Base-by-base conservation (phyloP, 2,113 vertebrate species). In the Dolichallabes microphthalmus region DNA sequence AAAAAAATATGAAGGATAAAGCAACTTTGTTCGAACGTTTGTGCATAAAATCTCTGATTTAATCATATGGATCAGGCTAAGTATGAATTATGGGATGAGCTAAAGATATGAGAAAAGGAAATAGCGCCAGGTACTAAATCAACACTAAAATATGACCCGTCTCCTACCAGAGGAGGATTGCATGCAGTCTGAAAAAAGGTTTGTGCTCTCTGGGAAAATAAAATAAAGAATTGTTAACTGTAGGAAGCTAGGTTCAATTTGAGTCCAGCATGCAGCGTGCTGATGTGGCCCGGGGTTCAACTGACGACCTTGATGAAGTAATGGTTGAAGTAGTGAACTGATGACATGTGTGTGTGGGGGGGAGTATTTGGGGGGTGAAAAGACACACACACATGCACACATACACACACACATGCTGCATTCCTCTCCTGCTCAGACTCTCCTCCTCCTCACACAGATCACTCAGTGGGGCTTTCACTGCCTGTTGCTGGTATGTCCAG, bases 401-500 rank as follows among this genome's bases (percentile, higher is more conserved):
- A 55, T n/a, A 30, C 74, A 76, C 6, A 17, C 73, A 52, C 80
- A 84, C 60, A 81, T 14, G 35, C 82, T 35, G 78, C 78, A 86
- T 89, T 89, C 88, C 86, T 86, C 58, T 85, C 35, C 58, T 73
- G 55, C 82, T 75, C 74, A 83, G 77, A 73, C 84, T 68, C 22
- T 84, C 78, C 84, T 76, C 87, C 87, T 71, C 66, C 64, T 55
- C 45, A 66, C 60, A 78, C n/a, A 53, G 39, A 75, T 53, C 79
- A 66, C 27, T 87, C 80, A 87, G 66, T 75, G 68, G 53, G 83
- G 81, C 66, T 60, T 66, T 82, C 68, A 55, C 57, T 74, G 66
- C 39, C 76, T 80, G 82, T 80, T 66, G 52, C 78, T 50, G 68
- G 63, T 27, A 79, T 71, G 32, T n/a, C 73, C 27, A 20, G 52